A percentile compares a stretch with the other conserved stretches of the same genome.
These are phyloP conservation scores for Ranitomeya variabilis DNA, from an alignment of 2,113 vertebrate genomes.

Conservation along the genomic window DNA sequence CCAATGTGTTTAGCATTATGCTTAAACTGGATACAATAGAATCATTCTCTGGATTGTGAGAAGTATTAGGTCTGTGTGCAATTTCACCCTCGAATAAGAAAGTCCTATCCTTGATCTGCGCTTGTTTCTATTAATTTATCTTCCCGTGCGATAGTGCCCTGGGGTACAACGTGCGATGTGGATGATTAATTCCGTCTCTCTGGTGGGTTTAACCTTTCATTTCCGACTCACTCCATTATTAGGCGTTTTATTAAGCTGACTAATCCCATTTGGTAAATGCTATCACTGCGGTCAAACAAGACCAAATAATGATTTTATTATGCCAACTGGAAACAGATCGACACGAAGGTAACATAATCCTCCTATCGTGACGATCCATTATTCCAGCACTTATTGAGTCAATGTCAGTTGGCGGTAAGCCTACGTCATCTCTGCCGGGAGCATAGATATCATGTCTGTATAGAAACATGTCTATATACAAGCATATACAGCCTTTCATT, in stretches of 20 bases:
- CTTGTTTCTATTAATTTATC: no score
- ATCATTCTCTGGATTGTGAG: no score
- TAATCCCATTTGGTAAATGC: slow-evolving; percentile 1
- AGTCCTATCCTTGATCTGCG: no score
- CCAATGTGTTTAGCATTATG: no score
- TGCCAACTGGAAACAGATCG: background rate
- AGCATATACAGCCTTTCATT: background rate
- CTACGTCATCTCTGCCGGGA: background rate
- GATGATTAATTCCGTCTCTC: background rate
- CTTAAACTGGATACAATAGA: no score
- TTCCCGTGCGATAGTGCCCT: background rate
- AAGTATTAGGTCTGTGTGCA: no score
- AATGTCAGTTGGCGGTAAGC: background rate
- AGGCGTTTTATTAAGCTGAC: background rate
- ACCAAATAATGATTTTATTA: background rate
- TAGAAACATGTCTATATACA: background rate
- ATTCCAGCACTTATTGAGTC: background rate
- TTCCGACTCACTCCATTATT: background rate
- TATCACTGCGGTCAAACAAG: slow-evolving; percentile 4
- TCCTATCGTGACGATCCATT: background rate
- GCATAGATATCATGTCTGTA: background rate
- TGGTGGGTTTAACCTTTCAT: background rate
- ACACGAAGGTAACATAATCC: background rate
- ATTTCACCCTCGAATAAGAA: no score
- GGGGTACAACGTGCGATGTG: background rate